Percentiles rank a stretch among this genome's conserved stretches.
Conservation (phyloP, 2,888 invertebrate genomes). For the Endotricha flammealis region DNA sequence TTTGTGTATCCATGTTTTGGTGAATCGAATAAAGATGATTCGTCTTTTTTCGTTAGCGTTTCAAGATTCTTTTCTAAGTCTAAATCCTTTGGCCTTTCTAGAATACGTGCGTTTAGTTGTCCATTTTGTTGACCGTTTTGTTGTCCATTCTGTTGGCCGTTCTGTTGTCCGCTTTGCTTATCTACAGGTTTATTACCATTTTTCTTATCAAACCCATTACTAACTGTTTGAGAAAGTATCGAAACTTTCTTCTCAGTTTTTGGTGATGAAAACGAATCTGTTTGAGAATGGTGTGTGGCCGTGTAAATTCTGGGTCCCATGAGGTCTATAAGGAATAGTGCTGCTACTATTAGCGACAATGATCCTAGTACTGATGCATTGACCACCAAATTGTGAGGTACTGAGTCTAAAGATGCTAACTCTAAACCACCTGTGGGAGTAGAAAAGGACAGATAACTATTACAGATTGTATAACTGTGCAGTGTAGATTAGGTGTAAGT, state of each 20-base stretch:
- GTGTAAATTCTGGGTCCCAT: constrained; percentile 75
- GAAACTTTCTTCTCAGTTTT: constrained; percentile 55
- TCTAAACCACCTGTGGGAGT: constrained; percentile 80
- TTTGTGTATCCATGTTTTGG: constrained; percentile 45
- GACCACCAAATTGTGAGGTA: constrained; percentile 81
- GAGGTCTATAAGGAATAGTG: constrained; percentile 83
- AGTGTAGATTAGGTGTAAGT: no score
- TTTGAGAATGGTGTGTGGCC: constrained; percentile 59
- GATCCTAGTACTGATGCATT: constrained; percentile 85
- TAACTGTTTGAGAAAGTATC: constrained; percentile 29
- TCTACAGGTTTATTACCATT: no score
- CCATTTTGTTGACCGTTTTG: constrained; percentile 38
- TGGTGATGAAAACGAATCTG: constrained; percentile 48
- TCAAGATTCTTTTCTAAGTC: constrained; percentile 47
- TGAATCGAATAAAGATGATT: constrained; percentile 39
- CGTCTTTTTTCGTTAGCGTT: constrained; percentile 40
- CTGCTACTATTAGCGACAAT: constrained; percentile 81
- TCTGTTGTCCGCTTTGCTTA: constrained; percentile 33
- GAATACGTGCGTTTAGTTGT: constrained; percentile 37
- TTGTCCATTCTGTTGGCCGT: constrained; percentile 27
- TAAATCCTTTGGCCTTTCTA: constrained; percentile 58
- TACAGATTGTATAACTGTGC: no score
- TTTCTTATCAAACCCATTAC: no score
- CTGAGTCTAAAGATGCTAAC: constrained; percentile 83
- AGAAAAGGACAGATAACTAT: no score